These are phyloP conservation scores for Drosophila siamana DNA, from an alignment of 2,888 invertebrate genomes.

Conservation along the genomic window DNA sequence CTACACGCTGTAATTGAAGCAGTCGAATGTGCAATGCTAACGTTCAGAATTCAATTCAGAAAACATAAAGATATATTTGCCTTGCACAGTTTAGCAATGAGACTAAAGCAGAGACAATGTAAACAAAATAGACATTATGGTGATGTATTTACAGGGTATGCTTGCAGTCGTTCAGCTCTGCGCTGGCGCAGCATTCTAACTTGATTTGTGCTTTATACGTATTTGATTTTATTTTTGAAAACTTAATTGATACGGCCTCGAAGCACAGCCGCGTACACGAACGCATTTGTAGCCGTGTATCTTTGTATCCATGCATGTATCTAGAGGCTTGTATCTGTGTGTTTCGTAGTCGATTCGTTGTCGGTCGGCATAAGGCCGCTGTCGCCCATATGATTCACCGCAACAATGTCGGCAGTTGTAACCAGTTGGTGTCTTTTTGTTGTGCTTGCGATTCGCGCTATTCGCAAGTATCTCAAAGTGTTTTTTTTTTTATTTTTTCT, in stretches of 20 bases:
- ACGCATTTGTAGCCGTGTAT: constrained; percentile 7
- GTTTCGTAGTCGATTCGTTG: too few relatives aligned
- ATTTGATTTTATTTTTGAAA: constrained; percentile 33
- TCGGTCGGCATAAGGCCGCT: too few relatives aligned
- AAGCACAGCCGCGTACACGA: too few relatives aligned
- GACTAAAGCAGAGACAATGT: too few relatives aligned
- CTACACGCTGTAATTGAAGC: too few relatives aligned
- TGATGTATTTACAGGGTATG: constrained; percentile 10
- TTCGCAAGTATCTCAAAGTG: constrained; percentile 19
- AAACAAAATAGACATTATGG: too few relatives aligned
- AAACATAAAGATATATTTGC: too few relatives aligned
- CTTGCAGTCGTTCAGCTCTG: background rate
- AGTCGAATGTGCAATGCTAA: too few relatives aligned
- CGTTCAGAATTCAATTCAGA: too few relatives aligned
- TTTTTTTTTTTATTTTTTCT: background rate
- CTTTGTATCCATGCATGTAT: constrained; percentile 16
- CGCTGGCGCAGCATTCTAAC: background rate
- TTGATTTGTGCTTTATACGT: constrained; percentile 13
- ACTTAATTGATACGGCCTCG: constrained; percentile 68
- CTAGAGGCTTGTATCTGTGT: background rate
- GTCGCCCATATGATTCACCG: constrained; percentile 56
- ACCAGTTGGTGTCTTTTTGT: constrained; percentile 54
- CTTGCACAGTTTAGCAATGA: too few relatives aligned
- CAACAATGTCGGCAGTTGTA: constrained; percentile 56
- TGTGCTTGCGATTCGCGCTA: constrained; percentile 25